Evolutionary conservation across 2,797 vertebrate genomes (phyloP).

Genomic region (Vireo griseus): DNA sequence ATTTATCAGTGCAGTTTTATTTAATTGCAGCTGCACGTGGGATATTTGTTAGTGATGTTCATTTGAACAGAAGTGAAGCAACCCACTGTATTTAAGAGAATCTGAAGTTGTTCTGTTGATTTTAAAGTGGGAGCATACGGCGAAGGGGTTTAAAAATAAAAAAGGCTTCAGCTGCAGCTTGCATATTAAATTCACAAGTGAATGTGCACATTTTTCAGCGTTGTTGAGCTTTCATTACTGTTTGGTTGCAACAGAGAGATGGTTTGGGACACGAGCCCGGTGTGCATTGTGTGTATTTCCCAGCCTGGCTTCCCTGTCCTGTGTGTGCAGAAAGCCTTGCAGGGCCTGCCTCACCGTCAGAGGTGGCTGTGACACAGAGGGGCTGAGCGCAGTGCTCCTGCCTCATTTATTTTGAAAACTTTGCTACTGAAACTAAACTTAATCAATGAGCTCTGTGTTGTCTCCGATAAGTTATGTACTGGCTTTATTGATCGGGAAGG

Average conservation of each 20-base stretch:
- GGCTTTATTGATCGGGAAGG: constrained; percentile 87
- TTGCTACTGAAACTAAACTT: constrained; percentile 81
- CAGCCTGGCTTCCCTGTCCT: not conserved
- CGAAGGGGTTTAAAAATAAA: constrained; percentile 3
- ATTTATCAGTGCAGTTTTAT: not conserved
- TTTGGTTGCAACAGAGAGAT: not conserved
- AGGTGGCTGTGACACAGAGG: constrained; percentile 57
- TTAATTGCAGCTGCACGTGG: not conserved
- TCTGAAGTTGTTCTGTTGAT: not conserved
- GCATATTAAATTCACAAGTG: not conserved
- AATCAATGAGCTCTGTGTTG: constrained; percentile 89
- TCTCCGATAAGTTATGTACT: constrained; percentile 85
- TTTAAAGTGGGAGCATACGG: not conserved
- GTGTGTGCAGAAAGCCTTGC: not conserved
- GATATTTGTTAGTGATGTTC: not conserved
- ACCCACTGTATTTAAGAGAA: not conserved
- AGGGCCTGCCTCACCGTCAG: constrained; percentile 47
- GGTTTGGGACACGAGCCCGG: not conserved
- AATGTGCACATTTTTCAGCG: not conserved
- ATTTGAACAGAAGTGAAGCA: not conserved
- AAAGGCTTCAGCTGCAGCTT: not conserved
- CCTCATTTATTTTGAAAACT: constrained; percentile 93
- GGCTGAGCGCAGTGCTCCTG: constrained; percentile 51
- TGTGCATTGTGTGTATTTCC: not conserved
- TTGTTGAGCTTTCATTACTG: not conserved